Conservation (phyloP, 2,113 vertebrate species). For the Eulemur rufifrons region DNA sequence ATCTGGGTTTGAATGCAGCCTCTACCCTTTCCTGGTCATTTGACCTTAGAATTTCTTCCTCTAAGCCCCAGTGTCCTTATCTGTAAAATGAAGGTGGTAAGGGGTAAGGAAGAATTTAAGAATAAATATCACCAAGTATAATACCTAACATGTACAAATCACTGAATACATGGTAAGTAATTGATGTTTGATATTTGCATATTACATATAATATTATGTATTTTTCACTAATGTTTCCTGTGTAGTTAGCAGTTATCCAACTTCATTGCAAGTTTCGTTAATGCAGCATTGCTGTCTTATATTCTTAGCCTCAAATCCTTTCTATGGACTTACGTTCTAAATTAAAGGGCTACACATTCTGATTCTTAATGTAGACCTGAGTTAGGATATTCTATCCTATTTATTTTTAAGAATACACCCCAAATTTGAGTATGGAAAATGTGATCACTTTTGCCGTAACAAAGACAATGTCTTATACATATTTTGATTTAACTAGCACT, state of each 20-base stretch:
- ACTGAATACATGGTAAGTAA: not conserved
- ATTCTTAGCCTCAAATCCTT: not conserved
- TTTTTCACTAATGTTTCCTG: not conserved
- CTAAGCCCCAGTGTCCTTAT: not conserved
- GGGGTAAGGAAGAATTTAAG: not conserved
- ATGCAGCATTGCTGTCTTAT: not conserved
- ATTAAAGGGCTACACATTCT: not conserved
- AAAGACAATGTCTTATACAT: not conserved
- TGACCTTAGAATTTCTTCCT: not conserved
- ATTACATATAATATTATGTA: not conserved
- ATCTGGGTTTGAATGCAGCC: not conserved
- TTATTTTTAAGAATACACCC: not conserved
- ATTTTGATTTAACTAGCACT: not conserved
- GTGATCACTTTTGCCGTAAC: not conserved
- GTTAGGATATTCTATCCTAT: not conserved
- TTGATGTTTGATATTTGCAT: not conserved
- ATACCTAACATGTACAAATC: not conserved
- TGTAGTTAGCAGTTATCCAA: not conserved
- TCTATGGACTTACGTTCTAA: not conserved
- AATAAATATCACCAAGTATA: not conserved
- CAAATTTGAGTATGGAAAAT: not conserved
- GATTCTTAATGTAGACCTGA: not conserved
- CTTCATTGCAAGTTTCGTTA: not conserved
- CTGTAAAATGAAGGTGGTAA: not conserved
- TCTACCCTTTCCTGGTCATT: not conserved